Conservation (phyloP, 2,888 invertebrate genomes). For the Calliphora vomitoria region DNA sequence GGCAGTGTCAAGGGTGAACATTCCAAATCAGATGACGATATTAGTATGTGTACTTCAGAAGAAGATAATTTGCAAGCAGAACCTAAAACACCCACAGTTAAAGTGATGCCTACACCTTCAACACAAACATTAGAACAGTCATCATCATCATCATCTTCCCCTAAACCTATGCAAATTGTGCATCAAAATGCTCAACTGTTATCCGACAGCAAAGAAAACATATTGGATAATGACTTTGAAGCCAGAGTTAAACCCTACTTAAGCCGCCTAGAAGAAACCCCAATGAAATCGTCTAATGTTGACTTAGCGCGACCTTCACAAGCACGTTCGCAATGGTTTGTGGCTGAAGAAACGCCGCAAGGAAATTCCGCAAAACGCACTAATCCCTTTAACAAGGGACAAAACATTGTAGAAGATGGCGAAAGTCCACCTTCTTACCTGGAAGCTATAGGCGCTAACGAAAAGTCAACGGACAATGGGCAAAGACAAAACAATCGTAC, state of each 20-base stretch:
- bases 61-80: slow-evolving; percentile 78
- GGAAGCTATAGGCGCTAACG: slow-evolving; percentile 81
- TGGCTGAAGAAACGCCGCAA: slow-evolving; percentile 71
- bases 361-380: slow-evolving; percentile 63
- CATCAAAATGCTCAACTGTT: slow-evolving; percentile 82
- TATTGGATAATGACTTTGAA: slow-evolving; percentile 77
- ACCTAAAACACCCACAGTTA: slow-evolving; percentile 60
- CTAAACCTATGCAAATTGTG: slow-evolving; percentile 79
- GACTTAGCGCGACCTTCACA: slow-evolving; percentile 79
- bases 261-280: slow-evolving; percentile 76
- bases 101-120: slow-evolving; percentile 68
- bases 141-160: slow-evolving; percentile 55
- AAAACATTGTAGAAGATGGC: slow-evolving; percentile 78
- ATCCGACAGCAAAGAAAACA: slow-evolving; percentile 82
- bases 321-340: slow-evolving; percentile 83
- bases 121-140: slow-evolving; percentile 33
- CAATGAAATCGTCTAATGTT: slow-evolving; percentile 46
- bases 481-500: slow-evolving; percentile 76
- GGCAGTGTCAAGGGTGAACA: slow-evolving; percentile 85
- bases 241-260: slow-evolving; percentile 77
- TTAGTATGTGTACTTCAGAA: slow-evolving; percentile 85
- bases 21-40: slow-evolving; percentile 83
- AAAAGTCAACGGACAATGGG: slow-evolving; percentile 54
- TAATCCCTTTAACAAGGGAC: slow-evolving; percentile 77
- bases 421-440: slow-evolving; percentile 83